Percentiles rank a stretch among this genome's conserved stretches.
These are phyloP conservation scores for Eulemur rufifrons DNA, from an alignment of 2,113 vertebrate species.

Conservation along the genomic window DNA sequence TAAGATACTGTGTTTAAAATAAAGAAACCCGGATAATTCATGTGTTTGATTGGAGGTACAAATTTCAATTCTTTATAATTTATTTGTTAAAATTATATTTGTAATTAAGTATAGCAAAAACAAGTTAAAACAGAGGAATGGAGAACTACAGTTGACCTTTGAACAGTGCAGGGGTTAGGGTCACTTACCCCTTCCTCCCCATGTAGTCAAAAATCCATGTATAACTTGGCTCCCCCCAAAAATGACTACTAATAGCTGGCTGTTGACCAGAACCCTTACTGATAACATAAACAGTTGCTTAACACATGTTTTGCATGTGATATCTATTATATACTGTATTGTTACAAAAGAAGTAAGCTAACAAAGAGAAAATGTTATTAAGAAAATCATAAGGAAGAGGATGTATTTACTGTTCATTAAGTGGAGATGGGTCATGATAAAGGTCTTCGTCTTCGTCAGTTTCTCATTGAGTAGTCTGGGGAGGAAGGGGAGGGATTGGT, in stretches of 20 bases:
- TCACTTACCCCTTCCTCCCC: background rate
- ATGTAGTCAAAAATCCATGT: background rate
- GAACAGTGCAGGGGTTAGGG: background rate
- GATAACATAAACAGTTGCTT: background rate
- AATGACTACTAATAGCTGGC: background rate
- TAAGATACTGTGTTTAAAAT: background rate
- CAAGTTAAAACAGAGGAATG: background rate
- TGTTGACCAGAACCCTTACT: background rate
- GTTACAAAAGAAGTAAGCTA: background rate
- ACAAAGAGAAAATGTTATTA: background rate
- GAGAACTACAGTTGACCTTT: background rate
- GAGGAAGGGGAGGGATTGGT: background rate
- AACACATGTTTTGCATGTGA: background rate
- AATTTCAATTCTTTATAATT: background rate
- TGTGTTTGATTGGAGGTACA: background rate
- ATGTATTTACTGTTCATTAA: background rate
- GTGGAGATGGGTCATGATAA: background rate
- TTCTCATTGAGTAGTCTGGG: background rate
- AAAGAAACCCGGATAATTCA: background rate
- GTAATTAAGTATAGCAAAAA: background rate
- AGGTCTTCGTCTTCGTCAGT: background rate
- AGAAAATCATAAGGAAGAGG: background rate
- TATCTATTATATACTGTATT: background rate
- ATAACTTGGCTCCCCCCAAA: background rate
- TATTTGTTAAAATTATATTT: conserved; percentile 20